Conservation (phyloP, 2,113 vertebrate genomes). For the Theristicus caerulescens region DNA sequence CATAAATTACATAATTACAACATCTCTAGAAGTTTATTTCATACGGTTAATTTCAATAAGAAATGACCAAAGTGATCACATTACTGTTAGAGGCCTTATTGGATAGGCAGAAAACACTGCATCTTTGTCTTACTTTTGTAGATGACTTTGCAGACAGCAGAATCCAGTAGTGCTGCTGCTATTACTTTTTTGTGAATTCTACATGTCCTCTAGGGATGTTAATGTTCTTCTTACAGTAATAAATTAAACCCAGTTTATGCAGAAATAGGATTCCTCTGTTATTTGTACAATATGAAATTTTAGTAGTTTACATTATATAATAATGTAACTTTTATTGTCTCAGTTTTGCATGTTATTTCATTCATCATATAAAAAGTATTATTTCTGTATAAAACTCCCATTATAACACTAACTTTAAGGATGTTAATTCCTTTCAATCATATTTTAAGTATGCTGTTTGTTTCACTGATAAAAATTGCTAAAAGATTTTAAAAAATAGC, state of each 20-base stretch:
- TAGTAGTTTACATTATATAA: background rate
- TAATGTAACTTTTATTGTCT: background rate
- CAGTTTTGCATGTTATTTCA: background rate
- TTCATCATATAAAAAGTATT: background rate
- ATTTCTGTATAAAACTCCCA: background rate
- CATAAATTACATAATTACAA: background rate
- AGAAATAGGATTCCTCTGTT: background rate
- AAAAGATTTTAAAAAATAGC: background rate
- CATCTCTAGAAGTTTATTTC: background rate
- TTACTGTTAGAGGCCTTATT: background rate
- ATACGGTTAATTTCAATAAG: background rate
- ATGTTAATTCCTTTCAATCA: background rate
- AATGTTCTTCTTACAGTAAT: background rate
- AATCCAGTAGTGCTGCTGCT: background rate
- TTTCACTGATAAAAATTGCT: background rate
- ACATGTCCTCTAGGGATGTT: fast-evolving
- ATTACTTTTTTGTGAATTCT: background rate
- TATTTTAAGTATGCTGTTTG: background rate
- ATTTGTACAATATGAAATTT: background rate
- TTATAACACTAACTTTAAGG: background rate
- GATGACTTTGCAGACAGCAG: background rate
- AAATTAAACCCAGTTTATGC: background rate
- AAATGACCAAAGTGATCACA: background rate
- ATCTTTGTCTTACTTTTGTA: background rate
- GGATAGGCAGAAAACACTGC: background rate